Base-by-base conservation (phyloP, 2,113 vertebrate genomes). In the Aix galericulata region DNA sequence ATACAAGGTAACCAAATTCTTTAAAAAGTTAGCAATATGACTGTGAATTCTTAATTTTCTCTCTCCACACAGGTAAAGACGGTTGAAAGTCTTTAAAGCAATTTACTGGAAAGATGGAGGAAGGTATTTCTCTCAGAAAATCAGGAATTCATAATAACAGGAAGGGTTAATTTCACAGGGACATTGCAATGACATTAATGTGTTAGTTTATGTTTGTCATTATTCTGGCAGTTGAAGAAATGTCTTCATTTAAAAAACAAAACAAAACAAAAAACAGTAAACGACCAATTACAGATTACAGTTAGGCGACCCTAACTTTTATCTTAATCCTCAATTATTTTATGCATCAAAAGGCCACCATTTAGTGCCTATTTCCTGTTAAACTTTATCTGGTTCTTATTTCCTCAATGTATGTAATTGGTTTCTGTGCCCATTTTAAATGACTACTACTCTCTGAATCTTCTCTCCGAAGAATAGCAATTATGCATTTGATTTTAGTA, bases 251-350 rank as follows among this genome's bases (percentile, higher is more conserved):
- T 93, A 52, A 82, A 26, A 46, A 46, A 9, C 9, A 18, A 46
- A 17, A 8, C 8, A 46, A 94, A 48, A 55, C n/a, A 85, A 23
- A 92, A 66, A 96, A 60, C 3, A n/a, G 10, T 71, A 76, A 83
- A 87, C 95, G 94, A 90, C 80, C 76, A 94, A 91, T 98, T 97
- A 96, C 32, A 94, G 59, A 93, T 97, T 96, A 96, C 91, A 58
- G 40, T 40, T 40, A 40, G 85, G 68, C 88, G 59, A 77, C 58
- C 6, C 48, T 86, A 81, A 93, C 40, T 95, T 97, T 94, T 95
- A 89, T 94, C 81, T 96, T 96, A 96, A 96, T 96, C 79, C 50
- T 82, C 62, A 73, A 85, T 92, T 95, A 94, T 73, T 97, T 3
- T 91, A 86, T 78, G 18, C 73, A 79, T 93, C 78, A 96, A 89